Percentiles rank a stretch among this genome's conserved stretches.
Conservation (phyloP, 2,113 vertebrate genomes). For the Odocoileus hemionus region DNA sequence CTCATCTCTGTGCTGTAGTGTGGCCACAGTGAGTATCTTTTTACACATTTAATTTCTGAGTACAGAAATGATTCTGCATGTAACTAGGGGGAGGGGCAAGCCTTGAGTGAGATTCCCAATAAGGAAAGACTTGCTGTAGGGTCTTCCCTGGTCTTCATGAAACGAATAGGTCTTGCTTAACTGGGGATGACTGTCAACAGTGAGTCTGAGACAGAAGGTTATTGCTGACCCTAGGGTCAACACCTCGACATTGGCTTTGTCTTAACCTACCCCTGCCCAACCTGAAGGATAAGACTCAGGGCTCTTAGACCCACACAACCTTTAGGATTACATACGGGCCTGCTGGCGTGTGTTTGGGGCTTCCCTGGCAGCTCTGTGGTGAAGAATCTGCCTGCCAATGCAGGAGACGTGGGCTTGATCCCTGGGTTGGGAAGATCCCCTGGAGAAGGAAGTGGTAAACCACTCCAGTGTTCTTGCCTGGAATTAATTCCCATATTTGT, state of each 20-base stretch:
- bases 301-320: rapidly evolving
- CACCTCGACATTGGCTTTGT: background rate
- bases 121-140: no score
- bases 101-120: background rate
- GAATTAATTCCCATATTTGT: background rate
- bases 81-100: background rate
- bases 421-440: background rate
- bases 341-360: background rate
- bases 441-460: background rate
- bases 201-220: background rate
- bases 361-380: background rate
- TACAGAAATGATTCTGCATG: no score
- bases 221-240: no score
- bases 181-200: rapidly evolving
- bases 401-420: background rate
- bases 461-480: background rate
- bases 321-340: background rate
- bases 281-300: background rate
- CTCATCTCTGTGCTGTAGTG: background rate
- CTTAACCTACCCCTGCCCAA: no score
- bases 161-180: background rate
- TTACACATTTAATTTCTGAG: background rate
- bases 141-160: background rate
- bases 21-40: background rate
- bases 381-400: background rate